phyloP scores from a whole-genome alignment of 2,113 vertebrate species.

The Pedetes capensis region DNA sequence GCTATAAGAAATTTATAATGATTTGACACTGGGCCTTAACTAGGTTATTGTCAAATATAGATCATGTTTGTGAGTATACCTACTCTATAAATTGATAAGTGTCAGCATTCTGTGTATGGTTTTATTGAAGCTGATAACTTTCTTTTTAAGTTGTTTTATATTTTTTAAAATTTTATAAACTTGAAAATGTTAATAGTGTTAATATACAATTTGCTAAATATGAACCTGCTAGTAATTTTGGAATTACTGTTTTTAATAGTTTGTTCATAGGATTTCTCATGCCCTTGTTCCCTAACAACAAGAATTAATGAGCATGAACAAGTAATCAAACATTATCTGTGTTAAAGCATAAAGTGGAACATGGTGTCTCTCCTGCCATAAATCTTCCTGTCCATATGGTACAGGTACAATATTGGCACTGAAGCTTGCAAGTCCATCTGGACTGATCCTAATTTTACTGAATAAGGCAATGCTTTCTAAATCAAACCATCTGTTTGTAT shows the following conservation, averaged over 20 bases:
- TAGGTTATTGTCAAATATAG: neutral
- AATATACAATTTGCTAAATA: constrained; percentile 31
- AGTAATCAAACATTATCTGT: constrained; percentile 70
- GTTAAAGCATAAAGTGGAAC: constrained; percentile 74
- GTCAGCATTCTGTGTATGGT: neutral
- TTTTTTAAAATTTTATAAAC: neutral
- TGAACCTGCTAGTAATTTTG: neutral
- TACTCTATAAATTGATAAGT: neutral
- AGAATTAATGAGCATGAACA: constrained; percentile 62
- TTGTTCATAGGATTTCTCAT: constrained; percentile 41
- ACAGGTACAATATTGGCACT: constrained; percentile 81
- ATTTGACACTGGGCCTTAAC: neutral
- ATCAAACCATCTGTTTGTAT: constrained; percentile 81
- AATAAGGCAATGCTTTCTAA: constrained; percentile 79
- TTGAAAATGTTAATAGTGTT: constrained; percentile 15
- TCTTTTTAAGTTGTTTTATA: constrained; percentile 3
- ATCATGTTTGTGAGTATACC: neutral
- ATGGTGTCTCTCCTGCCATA: constrained; percentile 76
- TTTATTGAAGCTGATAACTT: neutral
- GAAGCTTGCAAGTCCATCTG: constrained; percentile 81
- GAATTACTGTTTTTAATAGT: constrained; percentile 32
- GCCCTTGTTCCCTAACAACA: constrained; percentile 19
- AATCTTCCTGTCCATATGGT: constrained; percentile 82
- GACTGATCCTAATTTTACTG: constrained; percentile 75
- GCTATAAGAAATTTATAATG: neutral